These are phyloP conservation scores for Drusus annulatus DNA, from an alignment of 1,140 invertebrate genomes.

Conservation along the genomic window DNA sequence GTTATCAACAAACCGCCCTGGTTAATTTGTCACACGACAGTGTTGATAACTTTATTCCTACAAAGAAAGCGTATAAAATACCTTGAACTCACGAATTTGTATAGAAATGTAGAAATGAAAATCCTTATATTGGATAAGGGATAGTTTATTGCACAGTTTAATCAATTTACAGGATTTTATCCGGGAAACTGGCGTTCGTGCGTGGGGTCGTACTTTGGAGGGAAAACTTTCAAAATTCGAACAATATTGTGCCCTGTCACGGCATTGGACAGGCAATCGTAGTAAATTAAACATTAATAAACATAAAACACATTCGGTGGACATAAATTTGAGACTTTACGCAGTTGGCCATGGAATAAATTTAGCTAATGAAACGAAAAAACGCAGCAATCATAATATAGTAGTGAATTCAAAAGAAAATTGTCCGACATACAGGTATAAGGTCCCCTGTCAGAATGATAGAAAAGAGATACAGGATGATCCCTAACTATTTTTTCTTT, in stretches of 20 bases:
- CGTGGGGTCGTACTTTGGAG: conserved; percentile 27
- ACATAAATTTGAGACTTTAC: conserved; percentile 55
- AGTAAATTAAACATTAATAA: conserved; percentile 54
- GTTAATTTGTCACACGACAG: conserved; percentile 18
- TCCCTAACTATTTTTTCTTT: too few species aligned
- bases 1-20: background rate
- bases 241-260: conserved; percentile 29
- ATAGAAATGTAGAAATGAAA: conserved; percentile 8
- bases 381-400: conserved; percentile 12
- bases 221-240: conserved; percentile 32
- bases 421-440: background rate
- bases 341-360: conserved; percentile 26
- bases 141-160: conserved; percentile 31
- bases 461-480: too few species aligned
- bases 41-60: conserved; percentile 21
- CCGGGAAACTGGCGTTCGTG: conserved; percentile 7
- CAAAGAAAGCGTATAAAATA: conserved; percentile 11
- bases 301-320: conserved; percentile 52
- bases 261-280: conserved; percentile 35
- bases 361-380: conserved; percentile 42
- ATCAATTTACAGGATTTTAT: conserved; percentile 43
- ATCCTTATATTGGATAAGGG: conserved; percentile 28
- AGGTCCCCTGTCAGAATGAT: too few species aligned
- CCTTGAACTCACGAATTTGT: conserved; percentile 3
- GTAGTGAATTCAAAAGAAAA: background rate